A percentile compares a stretch with the other conserved stretches of the same genome.
Evolutionary conservation across 2,113 vertebrate genomes (phyloP).

Genomic region (Rousettus leschenaultii): DNA sequence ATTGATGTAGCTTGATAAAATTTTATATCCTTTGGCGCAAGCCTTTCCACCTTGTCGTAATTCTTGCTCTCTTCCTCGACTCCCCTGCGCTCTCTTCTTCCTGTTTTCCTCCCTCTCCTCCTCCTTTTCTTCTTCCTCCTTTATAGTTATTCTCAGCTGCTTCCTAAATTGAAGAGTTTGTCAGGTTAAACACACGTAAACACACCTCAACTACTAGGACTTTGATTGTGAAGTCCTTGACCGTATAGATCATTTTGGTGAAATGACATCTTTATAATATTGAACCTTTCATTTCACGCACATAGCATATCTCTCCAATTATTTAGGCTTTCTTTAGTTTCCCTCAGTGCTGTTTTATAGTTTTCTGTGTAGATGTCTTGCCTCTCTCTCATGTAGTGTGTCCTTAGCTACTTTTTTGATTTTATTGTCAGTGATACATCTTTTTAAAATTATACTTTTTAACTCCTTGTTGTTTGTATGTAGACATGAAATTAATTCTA

Average conservation of each 20-base stretch:
- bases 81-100: neutral
- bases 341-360: neutral
- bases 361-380: neutral
- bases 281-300: neutral
- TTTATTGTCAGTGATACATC: neutral
- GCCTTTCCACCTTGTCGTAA: neutral
- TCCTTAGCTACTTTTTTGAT: neutral
- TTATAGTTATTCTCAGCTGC: neutral
- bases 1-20: neutral
- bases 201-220: neutral
- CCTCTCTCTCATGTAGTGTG: neutral
- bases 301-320: neutral
- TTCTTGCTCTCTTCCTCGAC: neutral
- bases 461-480: neutral
- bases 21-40: neutral
- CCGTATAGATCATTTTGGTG: neutral
- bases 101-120: neutral
- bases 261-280: neutral
- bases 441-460: neutral
- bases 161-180: neutral
- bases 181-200: slow-evolving; percentile 4
- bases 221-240: neutral
- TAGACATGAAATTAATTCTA: neutral
- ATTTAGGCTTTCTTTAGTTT: neutral
- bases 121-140: neutral